Base-by-base conservation (phyloP, 2,113 vertebrate species). In the Platichthys stellatus region DNA sequence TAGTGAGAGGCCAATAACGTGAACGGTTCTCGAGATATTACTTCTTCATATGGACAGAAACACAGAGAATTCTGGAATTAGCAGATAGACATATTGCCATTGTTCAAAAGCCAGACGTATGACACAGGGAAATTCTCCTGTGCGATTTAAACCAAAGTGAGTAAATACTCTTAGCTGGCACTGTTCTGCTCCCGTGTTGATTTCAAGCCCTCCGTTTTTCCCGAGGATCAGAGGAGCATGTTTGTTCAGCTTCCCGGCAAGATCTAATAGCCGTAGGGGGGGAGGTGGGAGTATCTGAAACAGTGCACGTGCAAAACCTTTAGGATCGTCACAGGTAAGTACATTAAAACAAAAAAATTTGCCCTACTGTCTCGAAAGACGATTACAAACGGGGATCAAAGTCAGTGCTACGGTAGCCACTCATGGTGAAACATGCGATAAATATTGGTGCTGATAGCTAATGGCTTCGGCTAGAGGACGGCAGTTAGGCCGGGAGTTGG, bases 391-490 rank as follows among this genome's bases (percentile, higher is more conserved):
- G 17, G 7, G 28, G 17, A 63, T 62, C 17, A 51, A 31, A 69
- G 31, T 70, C 24, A 61, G 17, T 4, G 1, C 60, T 68, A 43
- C 51, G 65, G 61, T 0, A n/a, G 57, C 35, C 12, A 28, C 23
- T 69, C 21, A 56, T 31, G 11, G 57, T 9, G 12, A 54, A 58
- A 66, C 57, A 59, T 57, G 38, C 58, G 68, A 47, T 78, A 28
- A 58, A 17, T 63, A 51, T 18, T 69, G 61, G 56, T 5, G 11
- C 69, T 54, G 57, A 68, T 73, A 38, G 49, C 47, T 47, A 71
- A 68, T 77, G 35, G 71, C n/a, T 61, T 23, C 23, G 66, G 70
- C 63, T n/a, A 17, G 56, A 74, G 54, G 68, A 63, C 43, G 58
- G 35, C 43, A 70, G 20, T 63, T 72, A 74, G 54, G 70, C 61